Percentiles rank a stretch among this genome's conserved stretches.
Conservation (phyloP, 2,888 invertebrate genomes). For the Pelosia muscerda region DNA sequence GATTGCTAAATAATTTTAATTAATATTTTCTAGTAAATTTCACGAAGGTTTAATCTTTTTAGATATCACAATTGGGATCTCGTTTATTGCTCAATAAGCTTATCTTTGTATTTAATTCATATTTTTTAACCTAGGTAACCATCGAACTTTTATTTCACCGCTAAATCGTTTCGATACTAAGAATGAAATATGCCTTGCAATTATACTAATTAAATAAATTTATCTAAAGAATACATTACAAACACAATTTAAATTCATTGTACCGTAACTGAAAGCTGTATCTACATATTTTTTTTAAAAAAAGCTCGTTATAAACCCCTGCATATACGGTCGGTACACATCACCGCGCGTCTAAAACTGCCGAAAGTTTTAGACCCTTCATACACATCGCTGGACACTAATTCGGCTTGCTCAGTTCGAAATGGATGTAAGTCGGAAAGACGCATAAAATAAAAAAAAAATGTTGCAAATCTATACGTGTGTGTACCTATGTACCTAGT, state of each 20-base stretch:
- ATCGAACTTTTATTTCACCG: background rate
- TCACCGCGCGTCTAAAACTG: conserved; percentile 65
- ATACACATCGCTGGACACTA: conserved; percentile 81
- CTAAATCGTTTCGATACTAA: background rate
- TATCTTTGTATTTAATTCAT: too few species aligned
- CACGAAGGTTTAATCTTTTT: too few species aligned
- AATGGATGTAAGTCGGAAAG: conserved; percentile 67
- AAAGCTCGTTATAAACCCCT: conserved; percentile 71
- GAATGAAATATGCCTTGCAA: background rate
- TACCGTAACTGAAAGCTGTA: conserved; percentile 41
- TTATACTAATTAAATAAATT: conserved; percentile 2
- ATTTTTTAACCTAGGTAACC: too few species aligned
- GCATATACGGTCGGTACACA: conserved; percentile 55
- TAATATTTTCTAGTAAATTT: conserved; percentile 6
- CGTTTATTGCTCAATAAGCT: too few species aligned
- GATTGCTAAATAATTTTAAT: conserved; percentile 25
- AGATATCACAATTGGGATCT: too few species aligned
- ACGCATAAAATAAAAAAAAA: conserved; percentile 13
- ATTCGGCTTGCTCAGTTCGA: conserved; percentile 65
- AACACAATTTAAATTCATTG: conserved; percentile 27
- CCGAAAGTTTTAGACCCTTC: conserved; percentile 81
- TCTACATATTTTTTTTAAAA: conserved; percentile 58
- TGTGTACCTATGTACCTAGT: background rate
- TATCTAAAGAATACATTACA: background rate
- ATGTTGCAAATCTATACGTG: conserved; percentile 2